A percentile compares a stretch with the other conserved stretches of the same genome.
Evolutionary conservation across 1,140 invertebrate species (phyloP).

Genomic region (Brachionus plicatilis): DNA sequence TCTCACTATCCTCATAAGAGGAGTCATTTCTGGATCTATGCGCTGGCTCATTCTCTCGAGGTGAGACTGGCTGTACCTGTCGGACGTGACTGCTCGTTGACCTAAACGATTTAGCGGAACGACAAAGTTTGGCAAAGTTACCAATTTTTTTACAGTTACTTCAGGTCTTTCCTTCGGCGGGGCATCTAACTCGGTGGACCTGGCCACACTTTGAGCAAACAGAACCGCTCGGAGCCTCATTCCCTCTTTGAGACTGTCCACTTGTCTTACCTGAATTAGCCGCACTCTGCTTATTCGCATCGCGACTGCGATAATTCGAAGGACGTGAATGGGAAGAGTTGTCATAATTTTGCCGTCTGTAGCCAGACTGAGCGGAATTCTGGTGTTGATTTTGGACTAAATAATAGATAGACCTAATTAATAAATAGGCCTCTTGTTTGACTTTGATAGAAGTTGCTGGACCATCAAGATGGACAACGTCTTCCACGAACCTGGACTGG

Average conservation of each 20-base stretch:
- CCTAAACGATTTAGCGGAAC: neutral
- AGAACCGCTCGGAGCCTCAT: neutral
- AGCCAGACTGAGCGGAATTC: neutral
- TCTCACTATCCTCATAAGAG: neutral
- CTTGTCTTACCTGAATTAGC: neutral
- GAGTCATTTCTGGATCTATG: neutral
- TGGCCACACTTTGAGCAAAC: neutral
- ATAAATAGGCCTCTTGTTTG: neutral
- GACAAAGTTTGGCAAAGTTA: neutral
- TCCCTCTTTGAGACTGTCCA: neutral
- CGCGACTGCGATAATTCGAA: neutral
- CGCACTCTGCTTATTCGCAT: neutral
- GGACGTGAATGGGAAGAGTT: neutral
- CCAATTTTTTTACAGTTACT: neutral
- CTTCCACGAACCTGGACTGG: neutral
- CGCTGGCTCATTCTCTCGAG: neutral
- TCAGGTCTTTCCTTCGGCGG: neutral
- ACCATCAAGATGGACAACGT: neutral
- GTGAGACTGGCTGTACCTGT: neutral
- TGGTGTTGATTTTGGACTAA: neutral
- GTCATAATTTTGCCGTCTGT: neutral
- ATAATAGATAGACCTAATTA: no score
- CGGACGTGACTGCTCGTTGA: neutral
- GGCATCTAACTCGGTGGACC: neutral
- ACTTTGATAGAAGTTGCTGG: neutral